phyloP scores from a whole-genome alignment of 2,797 vertebrate species.

The Mus caroli region DNA sequence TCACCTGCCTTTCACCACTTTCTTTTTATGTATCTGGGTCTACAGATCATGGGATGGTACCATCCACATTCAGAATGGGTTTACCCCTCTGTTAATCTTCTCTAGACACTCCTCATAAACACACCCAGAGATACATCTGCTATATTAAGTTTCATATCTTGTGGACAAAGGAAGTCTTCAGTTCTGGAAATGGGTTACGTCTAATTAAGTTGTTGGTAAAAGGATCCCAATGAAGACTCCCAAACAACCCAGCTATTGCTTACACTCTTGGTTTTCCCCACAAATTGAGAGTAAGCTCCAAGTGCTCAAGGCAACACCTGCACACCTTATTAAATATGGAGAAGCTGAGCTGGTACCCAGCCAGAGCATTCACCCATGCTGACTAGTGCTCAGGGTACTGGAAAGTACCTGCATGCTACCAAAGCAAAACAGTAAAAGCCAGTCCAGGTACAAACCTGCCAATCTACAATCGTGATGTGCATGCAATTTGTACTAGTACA shows the following conservation, averaged over 20 bases:
- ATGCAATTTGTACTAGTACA: not conserved
- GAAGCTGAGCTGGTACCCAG: not conserved
- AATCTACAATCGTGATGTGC: not conserved
- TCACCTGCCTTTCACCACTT: not conserved
- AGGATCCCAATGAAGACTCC: not conserved
- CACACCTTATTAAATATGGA: not conserved
- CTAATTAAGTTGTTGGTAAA: not conserved
- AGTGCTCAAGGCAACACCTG: not conserved
- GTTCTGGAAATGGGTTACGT: not conserved
- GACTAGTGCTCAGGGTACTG: not conserved
- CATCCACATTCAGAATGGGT: not conserved
- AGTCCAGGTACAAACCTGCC: not conserved
- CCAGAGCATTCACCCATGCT: not conserved
- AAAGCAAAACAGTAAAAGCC: not conserved
- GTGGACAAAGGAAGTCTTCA: not conserved
- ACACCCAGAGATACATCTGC: not conserved
- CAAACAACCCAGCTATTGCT: too few relatives aligned
- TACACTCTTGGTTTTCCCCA: not conserved
- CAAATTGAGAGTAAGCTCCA: not conserved
- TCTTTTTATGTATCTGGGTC: not conserved
- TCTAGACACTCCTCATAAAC: not conserved
- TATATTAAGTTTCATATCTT: not conserved
- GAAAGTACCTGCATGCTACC: not conserved
- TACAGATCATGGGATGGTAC: not conserved
- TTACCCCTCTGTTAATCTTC: not conserved